Conservation (phyloP, 1,140 invertebrate genomes). For the Cydia pomonella region DNA sequence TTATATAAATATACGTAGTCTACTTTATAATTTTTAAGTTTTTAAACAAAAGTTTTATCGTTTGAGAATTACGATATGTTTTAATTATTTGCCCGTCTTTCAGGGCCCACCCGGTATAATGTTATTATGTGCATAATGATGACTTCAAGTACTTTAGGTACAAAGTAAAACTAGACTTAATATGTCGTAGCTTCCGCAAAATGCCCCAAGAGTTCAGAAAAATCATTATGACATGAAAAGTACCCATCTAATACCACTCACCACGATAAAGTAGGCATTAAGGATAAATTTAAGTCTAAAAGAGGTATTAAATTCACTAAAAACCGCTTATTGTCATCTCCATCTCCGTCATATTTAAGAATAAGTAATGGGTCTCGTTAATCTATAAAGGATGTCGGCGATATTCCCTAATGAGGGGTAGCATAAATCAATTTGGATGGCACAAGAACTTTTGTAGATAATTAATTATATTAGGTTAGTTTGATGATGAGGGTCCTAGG, state of each 20-base stretch:
- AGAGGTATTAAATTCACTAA: background rate
- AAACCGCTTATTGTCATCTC: conserved; percentile 1
- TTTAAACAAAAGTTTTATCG: too few relatives aligned
- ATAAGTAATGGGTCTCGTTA: conserved; percentile 23
- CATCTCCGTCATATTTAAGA: background rate
- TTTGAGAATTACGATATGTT: too few relatives aligned
- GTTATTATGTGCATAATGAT: too few relatives aligned
- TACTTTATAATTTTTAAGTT: too few relatives aligned
- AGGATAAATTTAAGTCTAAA: background rate
- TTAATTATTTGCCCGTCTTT: too few relatives aligned
- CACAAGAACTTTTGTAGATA: conserved; percentile 22
- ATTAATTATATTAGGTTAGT: conserved; percentile 27
- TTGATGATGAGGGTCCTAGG: background rate
- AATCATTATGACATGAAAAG: conserved; percentile 11
- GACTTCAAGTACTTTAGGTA: too few relatives aligned
- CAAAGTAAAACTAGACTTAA: too few relatives aligned
- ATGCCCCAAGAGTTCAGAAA: background rate
- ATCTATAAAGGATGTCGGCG: conserved; percentile 1
- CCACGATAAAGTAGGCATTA: background rate
- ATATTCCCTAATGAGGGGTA: conserved; percentile 24
- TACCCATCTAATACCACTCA: background rate
- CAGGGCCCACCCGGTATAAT: too few relatives aligned
- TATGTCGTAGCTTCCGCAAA: background rate
- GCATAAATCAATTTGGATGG: conserved; percentile 10
- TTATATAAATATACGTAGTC: too few relatives aligned